These are phyloP conservation scores for Enteromius unitaeniatus DNA, from an alignment of 2,797 vertebrate genomes.

Conservation along the genomic window DNA sequence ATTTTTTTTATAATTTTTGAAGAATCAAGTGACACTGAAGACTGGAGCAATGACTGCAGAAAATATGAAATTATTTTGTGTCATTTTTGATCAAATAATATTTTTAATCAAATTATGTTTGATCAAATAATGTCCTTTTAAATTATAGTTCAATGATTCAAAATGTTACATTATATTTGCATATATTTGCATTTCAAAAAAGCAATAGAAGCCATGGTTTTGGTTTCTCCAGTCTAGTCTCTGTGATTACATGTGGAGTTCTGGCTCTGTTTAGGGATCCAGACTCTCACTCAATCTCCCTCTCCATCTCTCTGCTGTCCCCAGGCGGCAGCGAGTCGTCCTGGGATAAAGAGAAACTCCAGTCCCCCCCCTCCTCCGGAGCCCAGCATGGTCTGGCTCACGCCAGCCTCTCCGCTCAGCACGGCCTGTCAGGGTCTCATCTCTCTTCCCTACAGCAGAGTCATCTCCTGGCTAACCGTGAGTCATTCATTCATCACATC, in stretches of 20 bases:
- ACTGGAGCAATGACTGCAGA: not conserved
- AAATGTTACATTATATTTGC: not conserved
- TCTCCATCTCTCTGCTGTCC: constrained; percentile 46
- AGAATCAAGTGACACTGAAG: not conserved
- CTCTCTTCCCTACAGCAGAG: constrained; percentile 87
- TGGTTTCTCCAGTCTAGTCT: not conserved
- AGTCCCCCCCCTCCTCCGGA: constrained; percentile 79
- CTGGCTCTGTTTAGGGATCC: not conserved
- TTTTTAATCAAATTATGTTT: too few species aligned
- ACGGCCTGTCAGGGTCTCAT: constrained; percentile 75
- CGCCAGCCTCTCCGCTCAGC: constrained; percentile 74
- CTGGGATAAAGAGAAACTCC: constrained; percentile 90
- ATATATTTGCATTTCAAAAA: not conserved
- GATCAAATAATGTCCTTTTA: too few species aligned
- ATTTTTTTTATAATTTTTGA: not conserved
- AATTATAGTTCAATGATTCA: not conserved
- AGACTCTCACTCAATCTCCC: constrained; percentile 7
- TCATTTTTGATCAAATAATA: too few species aligned
- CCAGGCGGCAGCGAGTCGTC: constrained; percentile 87
- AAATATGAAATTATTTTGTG: not conserved
- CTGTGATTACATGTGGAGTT: constrained; percentile 6
- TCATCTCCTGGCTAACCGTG: constrained; percentile 87
- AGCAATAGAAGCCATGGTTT: not conserved
- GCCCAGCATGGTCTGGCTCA: constrained; percentile 80
- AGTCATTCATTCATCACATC: constrained; percentile 64